A percentile compares a stretch with the other conserved stretches of the same genome.
Conservation (phyloP, 2,113 vertebrate genomes). For the Tamias sibiricus region DNA sequence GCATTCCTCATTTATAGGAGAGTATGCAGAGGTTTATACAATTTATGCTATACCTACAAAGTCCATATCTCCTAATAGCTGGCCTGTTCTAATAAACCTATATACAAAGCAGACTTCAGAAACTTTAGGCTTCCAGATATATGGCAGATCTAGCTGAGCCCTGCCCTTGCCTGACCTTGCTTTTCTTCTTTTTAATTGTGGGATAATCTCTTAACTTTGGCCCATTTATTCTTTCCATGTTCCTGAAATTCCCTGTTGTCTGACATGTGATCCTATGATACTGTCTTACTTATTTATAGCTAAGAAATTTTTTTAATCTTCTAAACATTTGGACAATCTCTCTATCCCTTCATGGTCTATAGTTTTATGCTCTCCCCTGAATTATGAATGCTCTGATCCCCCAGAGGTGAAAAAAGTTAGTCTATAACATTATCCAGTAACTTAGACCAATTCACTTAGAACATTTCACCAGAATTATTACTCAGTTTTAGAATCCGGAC, state of each 20-base stretch:
- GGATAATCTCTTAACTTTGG: neutral
- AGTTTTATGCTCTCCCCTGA: neutral
- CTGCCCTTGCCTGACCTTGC: neutral
- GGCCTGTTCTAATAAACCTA: neutral
- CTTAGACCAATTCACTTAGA: neutral
- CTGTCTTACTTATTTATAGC: neutral
- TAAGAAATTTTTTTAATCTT: neutral
- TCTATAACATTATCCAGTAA: neutral
- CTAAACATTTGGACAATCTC: neutral
- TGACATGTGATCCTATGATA: neutral
- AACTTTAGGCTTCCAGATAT: neutral
- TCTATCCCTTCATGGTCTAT: neutral
- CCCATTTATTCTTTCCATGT: neutral
- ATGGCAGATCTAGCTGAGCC: neutral
- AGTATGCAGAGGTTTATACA: neutral
- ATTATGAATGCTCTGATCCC: neutral
- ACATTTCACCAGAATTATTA: neutral
- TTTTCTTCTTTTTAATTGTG: neutral
- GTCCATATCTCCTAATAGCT: neutral
- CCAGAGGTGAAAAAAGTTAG: neutral
- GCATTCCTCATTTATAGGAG: neutral
- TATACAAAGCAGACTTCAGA: neutral
- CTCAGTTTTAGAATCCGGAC: slow-evolving; percentile 15
- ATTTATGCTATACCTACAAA: neutral
- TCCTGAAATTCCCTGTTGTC: neutral